Base-by-base conservation (phyloP, 1,140 invertebrate genomes). In the Drosophila suzukii region DNA sequence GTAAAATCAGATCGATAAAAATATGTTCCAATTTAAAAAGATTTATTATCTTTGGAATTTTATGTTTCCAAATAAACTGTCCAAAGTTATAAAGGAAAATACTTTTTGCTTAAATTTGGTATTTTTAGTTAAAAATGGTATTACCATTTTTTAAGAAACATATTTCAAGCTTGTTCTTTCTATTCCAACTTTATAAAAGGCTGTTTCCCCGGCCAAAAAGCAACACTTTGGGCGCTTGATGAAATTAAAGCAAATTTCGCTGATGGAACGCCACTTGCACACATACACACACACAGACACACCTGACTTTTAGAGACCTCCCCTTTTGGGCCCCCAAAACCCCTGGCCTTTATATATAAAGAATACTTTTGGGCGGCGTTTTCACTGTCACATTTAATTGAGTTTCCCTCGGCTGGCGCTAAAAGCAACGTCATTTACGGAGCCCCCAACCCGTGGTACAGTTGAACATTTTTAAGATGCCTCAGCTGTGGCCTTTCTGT, bases 321-420 rank as follows among this genome's bases (percentile, higher is more conserved):
- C 20, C 39, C 20, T 39, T 41, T 27, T 20, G 30, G 8, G 13
- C 50, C 38, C 20, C 10, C 12, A 20, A 15, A 15, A 10, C 8
- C 11, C 36, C 13, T 43, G 20, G 20, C 53, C 34, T 59, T 68
- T 62, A 53, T 57, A 53, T 57, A 77, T 90, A 75, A 90, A 89
- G 77, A 80, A 89, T 90, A 90, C 84, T 89, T 84, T 89, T 90
- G 89, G 81, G 85, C 84, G 38, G 51, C 75, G 72, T 89, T 90
- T 90, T 74, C 85, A 81, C 85, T 89, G 84, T 90, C 84, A 90
- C 85, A 90, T 90, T 89, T 89, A 89, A 89, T 89, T 89, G 84
- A 89, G 84, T 89, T 89, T 90, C 78, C 65, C 74, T 60, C 51
- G 71, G 50, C 63, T 71, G 30, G 41, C 83, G 83, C 80, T 88